Conservation (phyloP, 2,888 invertebrate species). For the Trisateles emortualis region DNA sequence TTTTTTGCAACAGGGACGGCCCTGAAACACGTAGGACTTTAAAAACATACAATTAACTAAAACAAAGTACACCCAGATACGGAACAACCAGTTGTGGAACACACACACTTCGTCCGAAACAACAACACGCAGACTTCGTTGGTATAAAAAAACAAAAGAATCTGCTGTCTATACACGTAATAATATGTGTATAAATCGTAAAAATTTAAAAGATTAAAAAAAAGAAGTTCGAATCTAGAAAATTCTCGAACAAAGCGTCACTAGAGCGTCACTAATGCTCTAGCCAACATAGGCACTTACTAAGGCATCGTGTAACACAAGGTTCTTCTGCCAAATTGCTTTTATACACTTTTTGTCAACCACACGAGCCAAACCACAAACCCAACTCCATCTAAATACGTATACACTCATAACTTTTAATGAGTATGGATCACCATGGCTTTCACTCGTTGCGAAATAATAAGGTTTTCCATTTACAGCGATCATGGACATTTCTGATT, state of each 20-base stretch:
- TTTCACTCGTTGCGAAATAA: conserved; percentile 43
- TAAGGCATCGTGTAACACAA: not conserved
- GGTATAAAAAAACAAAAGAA: no score
- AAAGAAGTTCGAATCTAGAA: not conserved
- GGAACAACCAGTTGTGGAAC: no score
- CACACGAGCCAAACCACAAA: not conserved
- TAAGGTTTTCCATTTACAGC: conserved; percentile 39
- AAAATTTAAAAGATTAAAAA: no score
- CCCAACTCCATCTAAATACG: not conserved
- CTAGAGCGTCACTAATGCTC: not conserved
- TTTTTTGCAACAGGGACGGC: no score
- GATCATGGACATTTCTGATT: conserved; percentile 39
- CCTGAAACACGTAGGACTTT: no score
- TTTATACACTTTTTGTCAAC: no score
- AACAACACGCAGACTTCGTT: no score
- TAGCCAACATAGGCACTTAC: not conserved
- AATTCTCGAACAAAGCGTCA: not conserved
- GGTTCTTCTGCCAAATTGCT: not conserved
- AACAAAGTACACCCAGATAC: no score
- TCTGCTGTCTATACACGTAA: no score
- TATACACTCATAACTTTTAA: conserved; percentile 21
- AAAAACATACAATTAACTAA: no score
- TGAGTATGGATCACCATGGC: conserved; percentile 30
- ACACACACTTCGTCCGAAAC: no score
- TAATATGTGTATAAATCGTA: no score